Percentiles rank a stretch among this genome's conserved stretches.
Conservation (phyloP, 35 echinoderm and acorn worm genomes). For the Patiria miniata region DNA sequence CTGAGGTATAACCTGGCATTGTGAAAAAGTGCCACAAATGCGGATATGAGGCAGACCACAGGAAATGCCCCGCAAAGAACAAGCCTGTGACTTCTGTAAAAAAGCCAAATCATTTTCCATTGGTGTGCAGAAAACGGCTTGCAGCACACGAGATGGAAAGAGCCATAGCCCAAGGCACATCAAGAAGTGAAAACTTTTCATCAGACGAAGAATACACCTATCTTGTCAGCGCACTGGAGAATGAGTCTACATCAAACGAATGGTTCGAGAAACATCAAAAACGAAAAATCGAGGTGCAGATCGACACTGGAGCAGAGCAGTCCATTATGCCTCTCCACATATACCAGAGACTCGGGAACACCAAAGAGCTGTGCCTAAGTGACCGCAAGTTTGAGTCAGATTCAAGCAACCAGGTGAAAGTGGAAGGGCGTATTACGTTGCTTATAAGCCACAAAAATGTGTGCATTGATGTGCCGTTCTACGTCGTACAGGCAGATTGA, state of each 20-base stretch:
- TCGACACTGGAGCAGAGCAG: conserved; percentile 64
- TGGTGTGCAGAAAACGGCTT: conserved; percentile 42
- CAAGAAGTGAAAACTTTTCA: background rate
- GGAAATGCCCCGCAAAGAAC: conserved; percentile 64
- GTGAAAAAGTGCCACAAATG: conserved; percentile 62
- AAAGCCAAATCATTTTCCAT: conserved; percentile 70
- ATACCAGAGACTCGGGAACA: background rate
- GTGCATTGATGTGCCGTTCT: conserved; percentile 26
- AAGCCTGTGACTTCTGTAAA: conserved; percentile 46
- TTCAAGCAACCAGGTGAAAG: conserved; percentile 45
- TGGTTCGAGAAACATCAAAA: conserved; percentile 68
- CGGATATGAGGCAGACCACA: conserved; percentile 40
- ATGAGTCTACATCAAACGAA: conserved; percentile 15
- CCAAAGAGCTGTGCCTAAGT: conserved; percentile 3
- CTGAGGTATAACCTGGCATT: background rate
- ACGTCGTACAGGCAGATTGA: conserved; percentile 61
- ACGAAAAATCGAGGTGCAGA: conserved; percentile 38
- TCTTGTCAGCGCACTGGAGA: background rate
- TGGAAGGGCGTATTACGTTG: conserved; percentile 31
- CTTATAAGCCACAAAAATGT: conserved; percentile 48
- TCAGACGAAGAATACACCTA: conserved; percentile 11
- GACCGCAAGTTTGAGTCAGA: conserved; percentile 63
- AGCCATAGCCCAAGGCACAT: background rate
- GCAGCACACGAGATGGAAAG: conserved; percentile 32
- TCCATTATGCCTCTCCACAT: conserved; percentile 66